Evolutionary conservation across 2,888 invertebrate genomes (phyloP).

Genomic region (Conomelus anceps): DNA sequence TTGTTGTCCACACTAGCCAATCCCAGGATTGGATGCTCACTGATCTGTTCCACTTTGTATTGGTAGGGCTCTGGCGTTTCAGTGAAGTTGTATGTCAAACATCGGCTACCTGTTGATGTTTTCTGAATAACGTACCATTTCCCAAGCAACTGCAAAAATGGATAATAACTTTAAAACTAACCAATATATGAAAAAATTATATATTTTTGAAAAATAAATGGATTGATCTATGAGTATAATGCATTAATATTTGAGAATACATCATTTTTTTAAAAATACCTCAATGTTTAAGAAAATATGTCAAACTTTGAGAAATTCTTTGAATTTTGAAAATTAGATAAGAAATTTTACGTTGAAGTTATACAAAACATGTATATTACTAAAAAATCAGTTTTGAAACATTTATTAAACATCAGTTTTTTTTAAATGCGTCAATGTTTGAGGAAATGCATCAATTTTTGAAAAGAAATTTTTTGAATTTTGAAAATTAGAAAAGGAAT

Average conservation of each 20-base stretch:
- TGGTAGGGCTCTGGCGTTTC: conserved; percentile 58
- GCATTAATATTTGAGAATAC: neutral
- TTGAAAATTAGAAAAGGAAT: too few species aligned
- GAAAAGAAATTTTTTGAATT: too few species aligned
- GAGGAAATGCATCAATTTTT: too few species aligned
- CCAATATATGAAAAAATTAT: neutral
- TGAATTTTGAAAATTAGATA: too few species aligned
- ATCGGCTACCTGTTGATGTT: conserved; percentile 71
- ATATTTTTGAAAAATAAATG: neutral
- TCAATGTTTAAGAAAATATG: too few species aligned
- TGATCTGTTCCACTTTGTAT: conserved; percentile 59
- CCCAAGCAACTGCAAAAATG: conserved; percentile 57
- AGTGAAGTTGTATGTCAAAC: conserved; percentile 73
- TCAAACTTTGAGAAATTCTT: too few species aligned
- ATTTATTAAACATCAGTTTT: too few species aligned
- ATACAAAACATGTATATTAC: too few species aligned
- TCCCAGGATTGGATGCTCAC: conserved; percentile 43
- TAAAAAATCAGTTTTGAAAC: too few species aligned
- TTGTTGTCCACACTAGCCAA: conserved; percentile 70
- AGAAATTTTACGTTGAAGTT: too few species aligned
- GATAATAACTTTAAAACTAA: neutral
- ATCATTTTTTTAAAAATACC: too few species aligned
- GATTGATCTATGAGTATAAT: neutral
- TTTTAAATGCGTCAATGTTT: too few species aligned
- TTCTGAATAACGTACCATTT: conserved; percentile 78